Conservation (phyloP, 2,888 invertebrate species). For the Scrobipalpa costella region DNA sequence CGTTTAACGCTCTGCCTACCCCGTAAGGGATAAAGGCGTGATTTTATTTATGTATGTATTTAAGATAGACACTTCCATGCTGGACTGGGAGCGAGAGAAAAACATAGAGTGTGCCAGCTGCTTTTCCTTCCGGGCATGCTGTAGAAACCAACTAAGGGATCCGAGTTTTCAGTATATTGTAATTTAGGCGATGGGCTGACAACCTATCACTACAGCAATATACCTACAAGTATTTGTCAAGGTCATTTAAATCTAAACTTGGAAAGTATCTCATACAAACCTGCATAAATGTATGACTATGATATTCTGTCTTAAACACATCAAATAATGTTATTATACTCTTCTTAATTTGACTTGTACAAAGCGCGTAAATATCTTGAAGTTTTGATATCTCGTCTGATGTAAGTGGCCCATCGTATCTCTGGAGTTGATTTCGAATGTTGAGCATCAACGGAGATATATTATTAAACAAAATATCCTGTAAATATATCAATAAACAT, state of each 20-base stretch:
- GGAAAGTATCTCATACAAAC: slow-evolving; percentile 38
- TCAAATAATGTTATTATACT: slow-evolving; percentile 62
- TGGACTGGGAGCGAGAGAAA: no score
- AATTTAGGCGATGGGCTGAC: no score
- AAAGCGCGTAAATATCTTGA: slow-evolving; percentile 58
- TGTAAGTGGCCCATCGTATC: slow-evolving; percentile 36
- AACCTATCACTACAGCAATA: no score
- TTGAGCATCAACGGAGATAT: slow-evolving; percentile 54
- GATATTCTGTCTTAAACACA: slow-evolving; percentile 62
- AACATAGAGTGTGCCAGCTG: no score
- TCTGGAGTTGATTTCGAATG: slow-evolving; percentile 50
- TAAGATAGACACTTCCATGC: no score
- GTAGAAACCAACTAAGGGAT: no score
- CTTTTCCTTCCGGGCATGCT: no score
- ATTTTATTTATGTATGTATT: no score
- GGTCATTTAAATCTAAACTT: neutral
- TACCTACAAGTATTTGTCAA: no score
- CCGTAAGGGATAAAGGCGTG: no score
- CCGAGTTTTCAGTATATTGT: no score
- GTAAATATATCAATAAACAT: slow-evolving; percentile 35
- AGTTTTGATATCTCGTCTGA: slow-evolving; percentile 44
- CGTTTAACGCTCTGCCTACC: no score
- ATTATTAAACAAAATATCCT: slow-evolving; percentile 55
- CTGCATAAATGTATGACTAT: slow-evolving; percentile 48
- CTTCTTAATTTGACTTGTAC: slow-evolving; percentile 70